phyloP scores from a whole-genome alignment of 2,888 invertebrate species.

The Caenorhabditis sulstoni region DNA sequence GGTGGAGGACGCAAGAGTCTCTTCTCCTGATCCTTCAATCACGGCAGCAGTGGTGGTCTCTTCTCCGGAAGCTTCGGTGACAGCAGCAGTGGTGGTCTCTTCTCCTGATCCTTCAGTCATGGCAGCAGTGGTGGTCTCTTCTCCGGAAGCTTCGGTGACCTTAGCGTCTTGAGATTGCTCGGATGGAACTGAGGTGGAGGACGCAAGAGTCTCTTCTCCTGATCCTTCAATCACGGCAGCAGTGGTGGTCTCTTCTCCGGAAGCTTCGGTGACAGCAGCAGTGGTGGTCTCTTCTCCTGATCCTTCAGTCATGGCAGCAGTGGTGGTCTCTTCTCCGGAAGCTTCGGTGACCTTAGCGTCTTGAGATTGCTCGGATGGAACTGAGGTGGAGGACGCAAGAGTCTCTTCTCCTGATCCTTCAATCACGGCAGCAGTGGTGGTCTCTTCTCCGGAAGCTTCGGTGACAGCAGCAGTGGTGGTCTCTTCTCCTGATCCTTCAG shows the following conservation, averaged over 20 bases:
- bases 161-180: slow-evolving; percentile 21
- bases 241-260: slow-evolving; percentile 25
- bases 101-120: slow-evolving; percentile 25
- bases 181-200: slow-evolving; percentile 12
- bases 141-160: slow-evolving; percentile 38
- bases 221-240: slow-evolving; percentile 45
- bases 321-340: slow-evolving; percentile 25
- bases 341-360: slow-evolving; percentile 5
- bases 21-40: slow-evolving; percentile 52
- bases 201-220: slow-evolving; percentile 29
- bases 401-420: slow-evolving; percentile 36
- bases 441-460: slow-evolving; percentile 29
- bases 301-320: slow-evolving; percentile 13
- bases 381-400: slow-evolving; percentile 9
- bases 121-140: slow-evolving; percentile 29
- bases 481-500: slow-evolving; percentile 39
- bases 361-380: slow-evolving; percentile 2
- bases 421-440: slow-evolving; percentile 17
- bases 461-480: slow-evolving; percentile 25
- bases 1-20: slow-evolving; percentile 23
- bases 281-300: slow-evolving; percentile 36
- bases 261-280: slow-evolving; percentile 22
- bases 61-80: slow-evolving; percentile 23
- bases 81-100: slow-evolving; percentile 24
- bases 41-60: slow-evolving; percentile 28